A percentile compares a stretch with the other conserved stretches of the same genome.
Evolutionary conservation across 2,113 vertebrate genomes (phyloP).

Genomic region (Nematolebias whitei): DNA sequence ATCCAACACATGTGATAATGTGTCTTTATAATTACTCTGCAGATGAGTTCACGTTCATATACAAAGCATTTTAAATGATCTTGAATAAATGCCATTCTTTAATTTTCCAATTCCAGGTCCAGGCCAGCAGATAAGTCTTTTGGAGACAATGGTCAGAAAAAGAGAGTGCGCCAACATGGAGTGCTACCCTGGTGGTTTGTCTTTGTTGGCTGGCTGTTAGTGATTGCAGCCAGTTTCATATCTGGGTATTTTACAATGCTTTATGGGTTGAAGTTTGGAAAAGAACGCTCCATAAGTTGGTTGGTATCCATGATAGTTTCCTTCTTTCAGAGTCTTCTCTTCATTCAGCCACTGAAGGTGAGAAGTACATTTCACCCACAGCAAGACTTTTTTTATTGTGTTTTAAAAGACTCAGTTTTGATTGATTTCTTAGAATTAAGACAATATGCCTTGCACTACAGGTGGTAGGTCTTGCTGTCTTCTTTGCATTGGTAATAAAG

Average conservation of each 20-base stretch:
- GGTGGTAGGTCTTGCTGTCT: conserved; percentile 90
- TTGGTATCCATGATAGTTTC: conserved; percentile 89
- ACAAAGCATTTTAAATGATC: background rate
- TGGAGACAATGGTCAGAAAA: conserved; percentile 44
- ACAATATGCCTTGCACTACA: conserved; percentile 46
- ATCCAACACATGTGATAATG: too few species aligned
- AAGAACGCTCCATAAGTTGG: conserved; percentile 89
- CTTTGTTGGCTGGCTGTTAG: conserved; percentile 89
- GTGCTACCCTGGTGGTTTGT: conserved; percentile 92
- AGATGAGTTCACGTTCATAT: too few species aligned
- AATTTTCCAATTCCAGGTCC: conserved; percentile 11
- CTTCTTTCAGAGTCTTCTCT: conserved; percentile 89
- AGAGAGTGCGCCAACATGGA: conserved; percentile 50
- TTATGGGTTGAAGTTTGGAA: conserved; percentile 89
- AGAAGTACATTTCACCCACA: conserved; percentile 1
- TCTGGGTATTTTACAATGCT: conserved; percentile 90
- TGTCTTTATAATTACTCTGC: too few species aligned
- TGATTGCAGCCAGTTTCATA: conserved; percentile 81
- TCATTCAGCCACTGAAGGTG: conserved; percentile 94
- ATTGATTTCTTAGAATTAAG: background rate
- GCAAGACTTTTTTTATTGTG: background rate
- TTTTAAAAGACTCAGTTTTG: background rate
- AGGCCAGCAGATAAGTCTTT: conserved; percentile 22
- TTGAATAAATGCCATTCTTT: background rate
- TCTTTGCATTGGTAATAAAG: conserved; percentile 91